Conservation (phyloP, 2,888 invertebrate genomes). For the Macrosiphum euphorbiae region DNA sequence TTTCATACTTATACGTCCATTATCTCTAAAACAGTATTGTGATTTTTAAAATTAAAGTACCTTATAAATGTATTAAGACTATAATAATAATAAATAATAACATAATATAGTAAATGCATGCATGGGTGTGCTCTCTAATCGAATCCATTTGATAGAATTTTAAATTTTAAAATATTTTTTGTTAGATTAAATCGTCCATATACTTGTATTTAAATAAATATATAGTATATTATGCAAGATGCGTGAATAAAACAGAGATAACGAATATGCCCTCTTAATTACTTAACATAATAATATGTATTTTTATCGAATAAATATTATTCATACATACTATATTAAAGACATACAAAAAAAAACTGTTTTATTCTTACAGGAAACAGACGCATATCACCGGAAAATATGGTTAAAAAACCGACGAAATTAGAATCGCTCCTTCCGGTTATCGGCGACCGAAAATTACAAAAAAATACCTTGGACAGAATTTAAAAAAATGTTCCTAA, state of each 20-base stretch:
- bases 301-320: not conserved
- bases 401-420: slow-evolving; percentile 70
- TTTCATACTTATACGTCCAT: not conserved
- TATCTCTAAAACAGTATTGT: not conserved
- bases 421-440: slow-evolving; percentile 69
- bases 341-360: slow-evolving; percentile 70
- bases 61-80: not conserved
- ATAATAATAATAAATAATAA: no score
- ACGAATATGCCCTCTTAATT: not conserved
- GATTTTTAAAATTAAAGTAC: not conserved
- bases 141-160: not conserved
- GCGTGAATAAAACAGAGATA: not conserved
- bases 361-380: slow-evolving; percentile 66
- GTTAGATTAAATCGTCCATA: not conserved
- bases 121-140: not conserved
- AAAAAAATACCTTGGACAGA: slow-evolving; percentile 46
- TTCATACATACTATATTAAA: not conserved
- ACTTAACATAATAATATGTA: not conserved
- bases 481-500: slow-evolving; percentile 38
- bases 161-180: no score
- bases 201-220: not conserved
- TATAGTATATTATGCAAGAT: not conserved
- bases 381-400: slow-evolving; percentile 69
- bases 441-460: slow-evolving; percentile 56
- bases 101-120: not conserved